These are phyloP conservation scores for Psittacula derbiana DNA, from an alignment of 2,797 vertebrate species.

Conservation along the genomic window DNA sequence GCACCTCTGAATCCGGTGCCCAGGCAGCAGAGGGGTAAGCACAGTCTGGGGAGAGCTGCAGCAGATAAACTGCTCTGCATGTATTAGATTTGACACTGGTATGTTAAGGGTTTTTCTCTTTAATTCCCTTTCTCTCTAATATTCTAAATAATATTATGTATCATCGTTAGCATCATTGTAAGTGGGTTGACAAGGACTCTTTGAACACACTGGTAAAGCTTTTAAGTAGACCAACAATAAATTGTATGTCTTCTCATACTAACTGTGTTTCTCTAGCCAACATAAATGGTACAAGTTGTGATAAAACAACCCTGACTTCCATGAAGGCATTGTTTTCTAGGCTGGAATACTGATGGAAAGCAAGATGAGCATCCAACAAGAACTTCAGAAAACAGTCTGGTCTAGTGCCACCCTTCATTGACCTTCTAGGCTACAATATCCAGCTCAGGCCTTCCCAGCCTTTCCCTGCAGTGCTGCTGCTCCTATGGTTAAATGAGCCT, in stretches of 20 bases:
- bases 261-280: background rate
- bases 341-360: background rate
- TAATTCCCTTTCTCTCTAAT: background rate
- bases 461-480: background rate
- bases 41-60: background rate
- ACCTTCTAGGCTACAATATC: background rate
- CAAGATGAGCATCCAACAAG: background rate
- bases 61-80: background rate
- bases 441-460: background rate
- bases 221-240: slow-evolving; percentile 16
- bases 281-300: background rate
- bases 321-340: background rate
- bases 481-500: background rate
- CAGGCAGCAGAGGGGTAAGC: background rate
- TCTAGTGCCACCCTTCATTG: fast-evolving
- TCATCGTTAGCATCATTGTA: background rate
- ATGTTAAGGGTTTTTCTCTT: background rate
- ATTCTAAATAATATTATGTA: background rate
- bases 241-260: background rate
- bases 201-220: background rate
- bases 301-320: background rate
- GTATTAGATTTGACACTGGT: background rate
- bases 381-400: background rate
- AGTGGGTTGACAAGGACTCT: background rate
- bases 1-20: background rate